phyloP scores from a whole-genome alignment of 2,797 vertebrate species.

The Spinibarbus caldwelli region DNA sequence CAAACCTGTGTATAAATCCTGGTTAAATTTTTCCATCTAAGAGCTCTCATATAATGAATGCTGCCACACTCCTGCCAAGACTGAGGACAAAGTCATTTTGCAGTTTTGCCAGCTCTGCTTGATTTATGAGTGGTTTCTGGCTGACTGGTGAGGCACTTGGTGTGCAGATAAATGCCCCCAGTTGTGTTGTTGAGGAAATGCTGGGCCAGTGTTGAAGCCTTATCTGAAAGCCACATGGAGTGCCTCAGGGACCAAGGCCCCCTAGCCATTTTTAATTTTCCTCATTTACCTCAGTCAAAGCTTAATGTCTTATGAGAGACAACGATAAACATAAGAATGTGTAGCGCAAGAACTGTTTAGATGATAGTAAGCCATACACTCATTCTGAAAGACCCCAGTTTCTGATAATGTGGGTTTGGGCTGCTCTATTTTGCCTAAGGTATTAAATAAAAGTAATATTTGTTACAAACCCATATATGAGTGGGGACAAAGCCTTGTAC shows the following conservation, averaged over 20 bases:
- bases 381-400: constrained; percentile 30
- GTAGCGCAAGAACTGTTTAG: constrained; percentile 28
- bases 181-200: constrained; percentile 72
- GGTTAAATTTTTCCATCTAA: not conserved
- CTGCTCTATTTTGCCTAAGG: not conserved
- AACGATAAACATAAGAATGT: constrained; percentile 58
- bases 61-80: not conserved
- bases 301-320: constrained; percentile 59
- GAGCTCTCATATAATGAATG: not conserved
- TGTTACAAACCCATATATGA: too few relatives aligned
- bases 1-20: not conserved
- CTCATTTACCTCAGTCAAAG: constrained; percentile 59
- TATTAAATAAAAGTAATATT: constrained; percentile 5
- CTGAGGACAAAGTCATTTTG: not conserved
- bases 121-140: constrained; percentile 42
- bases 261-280: constrained; percentile 43
- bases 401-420: constrained; percentile 30
- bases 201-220: constrained; percentile 59
- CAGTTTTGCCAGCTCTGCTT: not conserved
- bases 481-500: too few relatives aligned
- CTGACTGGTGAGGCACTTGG: constrained; percentile 51
- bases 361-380: constrained; percentile 37
- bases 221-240: constrained; percentile 71
- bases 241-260: constrained; percentile 49
- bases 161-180: constrained; percentile 62